Base-by-base conservation (phyloP, 1,140 invertebrate species). In the Brachionus asplanchnoidis region DNA sequence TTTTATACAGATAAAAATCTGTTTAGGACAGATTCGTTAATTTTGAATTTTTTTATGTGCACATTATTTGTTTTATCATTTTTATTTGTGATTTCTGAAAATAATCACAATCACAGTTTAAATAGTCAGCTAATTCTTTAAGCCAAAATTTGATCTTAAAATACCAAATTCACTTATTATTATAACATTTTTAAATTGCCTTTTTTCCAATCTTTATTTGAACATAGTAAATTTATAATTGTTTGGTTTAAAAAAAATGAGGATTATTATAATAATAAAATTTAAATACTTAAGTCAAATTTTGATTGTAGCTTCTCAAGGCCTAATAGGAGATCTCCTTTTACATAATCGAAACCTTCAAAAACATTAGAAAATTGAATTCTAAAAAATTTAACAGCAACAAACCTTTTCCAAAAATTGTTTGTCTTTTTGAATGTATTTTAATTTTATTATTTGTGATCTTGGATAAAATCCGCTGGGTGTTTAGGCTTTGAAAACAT, bases 291-390 rank as follows among this genome's bases (percentile, higher is more conserved):
- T 50, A 8, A 26, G 20, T 36, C 26, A 12, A 26, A 28, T 14
- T 77, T 46, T 11, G 73, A 77, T 50, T 77, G 73, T 46, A 77
- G 2, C 53, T 77, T 77, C 26, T 77, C 73, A 20, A 50, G 23
- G 12, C 73, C 73, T 11, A 1, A 12, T 8, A 77, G 26, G 7
- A 77, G 9, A 50, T 46, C 42, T 12, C n/a, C 26, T 77, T 77
- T 46, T 5, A 77, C 20, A 11, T 44, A 28, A 14, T 53, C 42
- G 23, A 77, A 14, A 46, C 73, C 73, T 77, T 50, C 1, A 46
- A 9, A 68, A 68, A 23, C 2, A 20, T 53, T 14, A 26, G 20
- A 60, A 8, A 46, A 46, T 46, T 46, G 11, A 3, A 20, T 53
- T n/a, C 17, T 60, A 8, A 20, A 20, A 20, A 20, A 60, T 60